Evolutionary conservation across 2,797 vertebrate genomes (phyloP).

Genomic region (Epinephelus malabaricus): DNA sequence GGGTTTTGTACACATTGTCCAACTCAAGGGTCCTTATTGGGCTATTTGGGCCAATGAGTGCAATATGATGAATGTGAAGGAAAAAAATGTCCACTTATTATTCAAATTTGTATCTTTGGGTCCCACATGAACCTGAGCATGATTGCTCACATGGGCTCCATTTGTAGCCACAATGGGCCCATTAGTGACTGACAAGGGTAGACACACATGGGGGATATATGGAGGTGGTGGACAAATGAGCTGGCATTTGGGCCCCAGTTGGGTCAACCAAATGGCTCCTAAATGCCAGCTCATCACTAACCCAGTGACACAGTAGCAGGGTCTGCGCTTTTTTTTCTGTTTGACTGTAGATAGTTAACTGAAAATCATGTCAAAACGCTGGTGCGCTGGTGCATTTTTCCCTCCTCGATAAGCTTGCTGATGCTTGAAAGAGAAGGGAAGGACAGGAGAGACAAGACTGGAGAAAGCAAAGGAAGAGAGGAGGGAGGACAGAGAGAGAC

Average conservation of each 20-base stretch:
- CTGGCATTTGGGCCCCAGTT: conserved; percentile 44
- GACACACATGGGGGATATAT: conserved; percentile 39
- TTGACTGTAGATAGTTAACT: conserved; percentile 7
- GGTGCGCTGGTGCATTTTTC: conserved; percentile 12
- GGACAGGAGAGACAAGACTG: conserved; percentile 31
- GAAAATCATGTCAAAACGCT: conserved; percentile 8
- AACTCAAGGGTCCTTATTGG: neutral
- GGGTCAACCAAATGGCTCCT: conserved; percentile 42
- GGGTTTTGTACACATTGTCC: neutral
- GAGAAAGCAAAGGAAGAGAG: conserved; percentile 45
- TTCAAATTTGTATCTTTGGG: conserved; percentile 22
- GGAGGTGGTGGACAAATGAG: conserved; percentile 48
- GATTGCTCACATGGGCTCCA: conserved; percentile 17
- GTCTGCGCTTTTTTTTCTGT: conserved; percentile 10
- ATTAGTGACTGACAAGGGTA: conserved; percentile 29
- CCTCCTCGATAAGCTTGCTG: conserved; percentile 42
- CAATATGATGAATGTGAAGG: neutral
- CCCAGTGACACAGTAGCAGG: conserved; percentile 19
- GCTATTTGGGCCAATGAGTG: neutral
- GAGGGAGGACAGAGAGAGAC: conserved; percentile 30
- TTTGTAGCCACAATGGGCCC: neutral
- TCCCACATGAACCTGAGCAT: conserved; percentile 10
- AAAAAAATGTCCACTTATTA: conserved; percentile 7
- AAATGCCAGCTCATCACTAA: conserved; percentile 55
- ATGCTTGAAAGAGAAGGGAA: conserved; percentile 40